Base-by-base conservation (phyloP, 1,140 invertebrate genomes). In the Neoseiulus cucumeris region DNA sequence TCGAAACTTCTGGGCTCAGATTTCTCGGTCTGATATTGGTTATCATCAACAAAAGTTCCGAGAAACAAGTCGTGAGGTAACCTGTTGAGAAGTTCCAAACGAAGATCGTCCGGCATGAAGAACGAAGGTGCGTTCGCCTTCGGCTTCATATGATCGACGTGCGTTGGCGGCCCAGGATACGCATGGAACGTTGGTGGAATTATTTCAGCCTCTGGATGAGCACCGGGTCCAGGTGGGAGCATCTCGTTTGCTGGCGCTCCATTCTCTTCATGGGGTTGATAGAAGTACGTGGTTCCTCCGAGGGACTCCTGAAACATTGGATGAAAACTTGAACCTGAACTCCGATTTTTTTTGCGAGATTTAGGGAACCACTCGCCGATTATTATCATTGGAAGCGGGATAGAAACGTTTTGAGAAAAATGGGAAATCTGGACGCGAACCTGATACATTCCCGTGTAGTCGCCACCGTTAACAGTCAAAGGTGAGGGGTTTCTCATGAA, bases 271-370 rank as follows among this genome's bases (percentile, higher is more conserved):
- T 80, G 78, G 44, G 80, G 75, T 42, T 80, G 75, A 71, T 91
- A 94, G 77, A 91, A 94, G 76, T 94, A 94, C 6, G 89, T 93
- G 20, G 91, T 93, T 22, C 91, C 91, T 51, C 87, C 87, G 67
- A 92, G 87, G 80, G 90, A 91, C 75, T 91, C 89, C 82, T 91
- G 76, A 39, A 39, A 6, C 9, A 6, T 9, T 4, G 33, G 33
- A 39, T 39, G 33, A 39, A 39, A 6, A 39, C 4, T 39, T 39
- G 9, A 9, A 39, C n/a, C n/a, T n/a, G n/a, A n/a, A n/a, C n/a
- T n/a, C n/a, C n/a, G n/a, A n/a, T n/a, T n/a, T n/a, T n/a, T n/a
- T n/a, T n/a, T n/a, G n/a, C n/a, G n/a, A n/a, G n/a, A n/a, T n/a
- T n/a, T n/a, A n/a, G n/a, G n/a, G n/a, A n/a, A n/a, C n/a, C n/a